phyloP scores from a whole-genome alignment of 2,113 vertebrate genomes.

The Rhea americana region DNA sequence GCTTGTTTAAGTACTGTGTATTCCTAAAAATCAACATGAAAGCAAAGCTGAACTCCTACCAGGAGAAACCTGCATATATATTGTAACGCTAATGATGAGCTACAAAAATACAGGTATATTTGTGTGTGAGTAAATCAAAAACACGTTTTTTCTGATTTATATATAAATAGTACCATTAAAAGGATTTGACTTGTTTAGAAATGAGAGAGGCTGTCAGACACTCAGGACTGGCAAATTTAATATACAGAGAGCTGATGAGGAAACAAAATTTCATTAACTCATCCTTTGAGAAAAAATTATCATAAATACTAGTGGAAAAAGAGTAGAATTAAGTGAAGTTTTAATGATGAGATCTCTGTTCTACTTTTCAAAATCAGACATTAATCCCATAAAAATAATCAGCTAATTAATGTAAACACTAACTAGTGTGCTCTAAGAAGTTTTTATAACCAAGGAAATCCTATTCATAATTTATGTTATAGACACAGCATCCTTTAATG shows the following conservation, averaged over 20 bases:
- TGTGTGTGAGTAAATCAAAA: neutral
- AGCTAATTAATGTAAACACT: constrained; percentile 30
- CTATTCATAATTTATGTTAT: constrained; percentile 18
- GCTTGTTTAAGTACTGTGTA: neutral
- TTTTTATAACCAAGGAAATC: constrained; percentile 6
- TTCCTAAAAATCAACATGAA: neutral
- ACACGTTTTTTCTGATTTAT: neutral
- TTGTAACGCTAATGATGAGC: neutral
- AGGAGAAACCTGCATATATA: neutral
- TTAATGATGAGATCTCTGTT: constrained; percentile 3
- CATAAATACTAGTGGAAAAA: neutral
- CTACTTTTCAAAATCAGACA: constrained; percentile 7
- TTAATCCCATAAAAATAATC: constrained; percentile 21
- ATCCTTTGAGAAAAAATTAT: neutral
- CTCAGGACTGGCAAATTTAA: neutral
- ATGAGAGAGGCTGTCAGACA: neutral
- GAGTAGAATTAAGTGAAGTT: neutral
- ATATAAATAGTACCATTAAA: neutral
- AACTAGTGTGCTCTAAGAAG: neutral
- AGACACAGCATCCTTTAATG: neutral
- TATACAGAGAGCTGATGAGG: neutral
- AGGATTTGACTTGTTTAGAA: neutral
- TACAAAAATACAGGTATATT: neutral
- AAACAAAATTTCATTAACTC: neutral
- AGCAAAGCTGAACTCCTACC: neutral